Base-by-base conservation (phyloP, 2,888 invertebrate species). In the Rotaria macrura region DNA sequence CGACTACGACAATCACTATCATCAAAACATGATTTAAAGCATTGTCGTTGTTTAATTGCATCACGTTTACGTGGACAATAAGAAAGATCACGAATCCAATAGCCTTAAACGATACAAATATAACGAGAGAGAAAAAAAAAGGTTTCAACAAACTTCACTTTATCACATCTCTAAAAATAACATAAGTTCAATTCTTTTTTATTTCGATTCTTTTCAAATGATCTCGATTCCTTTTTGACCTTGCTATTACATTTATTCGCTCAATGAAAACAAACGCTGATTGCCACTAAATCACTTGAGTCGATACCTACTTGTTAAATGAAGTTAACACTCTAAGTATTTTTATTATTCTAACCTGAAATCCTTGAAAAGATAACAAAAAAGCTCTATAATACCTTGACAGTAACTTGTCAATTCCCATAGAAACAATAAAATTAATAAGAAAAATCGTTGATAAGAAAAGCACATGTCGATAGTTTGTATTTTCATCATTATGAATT, bases 1-100 rank as follows among this genome's bases (percentile, higher is more conserved):
- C 43, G 79, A 79, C 79, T 79, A n/a, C 79, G 79, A 79, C 79
- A 79, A 79, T 79, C 79, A 43, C 79, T 79, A n/a, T 79, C 79
- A 79, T 79, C 79, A 17, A 79, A 79, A 43, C 79, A 79, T n/a
- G 79, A 43, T 79, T 79, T 79, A n/a, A 79, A 79, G 43, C 79
- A 79, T 79, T 79, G 79, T 43, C 79, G 14, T n/a, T 79, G 43
- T 43, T 43, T 6, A 20, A n/a, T n/a, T n/a, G 9, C 79, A 2
- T 79, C 79, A 12, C 79, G 79, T 43, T 79, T 79, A 25, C 79
- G 79, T 79, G 79, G 79, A 79, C 79, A 79, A 43, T n/a, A 79
- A 14, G 79, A 79, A 43, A 79, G 79, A 43, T 79, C 79, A 79
- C 79, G 79, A 43, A 79, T 79, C 79, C 79, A 79, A 14, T 79